Conservation (phyloP, 2,797 vertebrate species). For the Parambassis ranga region DNA sequence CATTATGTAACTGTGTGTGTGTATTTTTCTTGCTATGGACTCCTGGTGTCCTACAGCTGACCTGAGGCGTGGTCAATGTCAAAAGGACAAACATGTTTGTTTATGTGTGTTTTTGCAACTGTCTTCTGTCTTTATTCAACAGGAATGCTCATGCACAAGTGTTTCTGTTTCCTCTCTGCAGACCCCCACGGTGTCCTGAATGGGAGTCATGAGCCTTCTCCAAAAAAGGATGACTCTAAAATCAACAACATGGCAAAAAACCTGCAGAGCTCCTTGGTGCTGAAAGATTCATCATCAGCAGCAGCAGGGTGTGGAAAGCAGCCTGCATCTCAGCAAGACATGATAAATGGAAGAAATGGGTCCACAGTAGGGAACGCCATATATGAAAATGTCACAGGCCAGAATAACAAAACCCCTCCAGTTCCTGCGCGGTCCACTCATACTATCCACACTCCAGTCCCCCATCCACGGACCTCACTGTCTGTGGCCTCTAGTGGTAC, state of each 20-base stretch:
- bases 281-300: conserved; percentile 66
- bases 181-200: conserved; percentile 81
- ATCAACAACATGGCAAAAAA: conserved; percentile 87
- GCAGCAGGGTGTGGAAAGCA: conserved; percentile 62
- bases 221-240: conserved; percentile 66
- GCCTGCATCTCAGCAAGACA: conserved; percentile 57
- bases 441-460: conserved; percentile 74
- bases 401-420: conserved; percentile 74
- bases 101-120: conserved; percentile 65
- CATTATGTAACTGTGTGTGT: not conserved
- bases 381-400: conserved; percentile 84
- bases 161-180: conserved; percentile 52
- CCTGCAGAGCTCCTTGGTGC: conserved; percentile 86
- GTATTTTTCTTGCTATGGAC: conserved; percentile 19
- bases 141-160: conserved; percentile 47
- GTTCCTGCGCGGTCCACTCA: conserved; percentile 81
- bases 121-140: conserved; percentile 39
- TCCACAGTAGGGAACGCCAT: conserved; percentile 80
- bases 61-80: conserved; percentile 14
- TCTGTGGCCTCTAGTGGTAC: conserved; percentile 44
- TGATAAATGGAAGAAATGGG: conserved; percentile 81
- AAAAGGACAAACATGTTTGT: conserved; percentile 38
- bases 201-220: conserved; percentile 74
- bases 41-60: not conserved
- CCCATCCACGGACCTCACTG: conserved; percentile 67